These are phyloP conservation scores for Lagorchestes hirsutus DNA, from an alignment of 2,797 vertebrate genomes.

Conservation along the genomic window DNA sequence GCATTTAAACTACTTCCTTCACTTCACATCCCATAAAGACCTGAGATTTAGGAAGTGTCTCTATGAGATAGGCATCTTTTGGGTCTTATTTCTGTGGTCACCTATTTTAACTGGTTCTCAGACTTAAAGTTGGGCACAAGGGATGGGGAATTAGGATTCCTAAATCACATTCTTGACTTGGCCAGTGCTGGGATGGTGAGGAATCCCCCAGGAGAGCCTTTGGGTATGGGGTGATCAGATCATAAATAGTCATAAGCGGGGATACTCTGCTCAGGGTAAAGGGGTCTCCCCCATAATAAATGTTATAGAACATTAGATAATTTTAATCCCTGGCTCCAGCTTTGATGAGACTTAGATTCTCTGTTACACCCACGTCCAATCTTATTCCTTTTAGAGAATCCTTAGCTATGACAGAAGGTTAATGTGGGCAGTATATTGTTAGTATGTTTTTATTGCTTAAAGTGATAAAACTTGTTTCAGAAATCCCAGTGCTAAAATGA, in stretches of 20 bases:
- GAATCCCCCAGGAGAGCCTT: not conserved
- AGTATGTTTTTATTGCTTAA: not conserved
- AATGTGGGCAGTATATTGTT: not conserved
- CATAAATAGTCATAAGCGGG: not conserved
- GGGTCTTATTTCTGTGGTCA: not conserved
- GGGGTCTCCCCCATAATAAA: not conserved
- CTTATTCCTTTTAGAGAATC: not conserved
- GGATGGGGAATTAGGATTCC: not conserved
- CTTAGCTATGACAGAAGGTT: slow-evolving; percentile 2
- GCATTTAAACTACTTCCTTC: not conserved
- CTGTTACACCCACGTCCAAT: not conserved
- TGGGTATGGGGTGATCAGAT: not conserved
- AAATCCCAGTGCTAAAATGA: not conserved
- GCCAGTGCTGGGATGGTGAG: not conserved
- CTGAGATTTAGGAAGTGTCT: not conserved
- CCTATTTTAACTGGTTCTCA: not conserved
- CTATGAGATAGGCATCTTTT: not conserved
- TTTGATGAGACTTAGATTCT: not conserved
- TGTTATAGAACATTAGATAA: not conserved
- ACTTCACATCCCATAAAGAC: not conserved
- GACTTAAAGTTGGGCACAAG: not conserved
- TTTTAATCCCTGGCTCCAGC: not conserved
- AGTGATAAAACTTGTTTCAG: not conserved
- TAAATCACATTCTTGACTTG: not conserved
- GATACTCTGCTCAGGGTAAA: not conserved